Conservation (phyloP, 2,113 vertebrate species). For the Rattus norvegicus region DNA sequence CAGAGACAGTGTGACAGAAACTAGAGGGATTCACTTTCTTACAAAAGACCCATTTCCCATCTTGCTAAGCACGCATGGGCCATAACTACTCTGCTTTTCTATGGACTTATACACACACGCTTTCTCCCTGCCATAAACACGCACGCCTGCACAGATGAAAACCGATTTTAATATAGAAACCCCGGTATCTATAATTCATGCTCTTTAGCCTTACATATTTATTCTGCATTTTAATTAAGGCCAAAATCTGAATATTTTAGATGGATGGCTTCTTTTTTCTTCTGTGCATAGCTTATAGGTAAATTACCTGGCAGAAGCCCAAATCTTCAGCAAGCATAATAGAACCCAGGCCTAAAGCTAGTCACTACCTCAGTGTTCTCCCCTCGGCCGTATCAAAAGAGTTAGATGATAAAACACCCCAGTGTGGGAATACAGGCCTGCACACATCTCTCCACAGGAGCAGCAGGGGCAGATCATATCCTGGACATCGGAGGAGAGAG, state of each 20-base stretch:
- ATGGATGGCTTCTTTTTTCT: constrained; percentile 67
- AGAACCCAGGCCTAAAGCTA: neutral
- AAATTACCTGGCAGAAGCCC: constrained; percentile 69
- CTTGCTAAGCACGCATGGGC: constrained; percentile 49
- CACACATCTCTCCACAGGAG: neutral
- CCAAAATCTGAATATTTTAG: constrained; percentile 74
- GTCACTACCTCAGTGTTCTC: neutral
- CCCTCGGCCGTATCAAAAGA: neutral
- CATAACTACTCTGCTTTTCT: constrained; percentile 42
- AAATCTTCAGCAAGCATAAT: constrained; percentile 65
- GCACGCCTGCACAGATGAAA: constrained; percentile 27
- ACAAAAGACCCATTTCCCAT: constrained; percentile 26
- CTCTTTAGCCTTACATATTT: constrained; percentile 77
- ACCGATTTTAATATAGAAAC: constrained; percentile 68
- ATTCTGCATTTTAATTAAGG: constrained; percentile 77
- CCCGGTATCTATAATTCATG: constrained; percentile 78
- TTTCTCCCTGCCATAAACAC: constrained; percentile 50
- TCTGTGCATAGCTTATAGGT: constrained; percentile 61
- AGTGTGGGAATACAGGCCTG: neutral
- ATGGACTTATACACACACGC: neutral
- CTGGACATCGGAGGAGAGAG: neutral
- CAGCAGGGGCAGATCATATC: fast-evolving
- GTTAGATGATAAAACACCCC: neutral
- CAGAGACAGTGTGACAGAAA: constrained; percentile 52
- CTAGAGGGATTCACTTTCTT: neutral